Evolutionary conservation across 2,888 invertebrate genomes (phyloP).

Genomic region (Drosophila nr. fundita): DNA sequence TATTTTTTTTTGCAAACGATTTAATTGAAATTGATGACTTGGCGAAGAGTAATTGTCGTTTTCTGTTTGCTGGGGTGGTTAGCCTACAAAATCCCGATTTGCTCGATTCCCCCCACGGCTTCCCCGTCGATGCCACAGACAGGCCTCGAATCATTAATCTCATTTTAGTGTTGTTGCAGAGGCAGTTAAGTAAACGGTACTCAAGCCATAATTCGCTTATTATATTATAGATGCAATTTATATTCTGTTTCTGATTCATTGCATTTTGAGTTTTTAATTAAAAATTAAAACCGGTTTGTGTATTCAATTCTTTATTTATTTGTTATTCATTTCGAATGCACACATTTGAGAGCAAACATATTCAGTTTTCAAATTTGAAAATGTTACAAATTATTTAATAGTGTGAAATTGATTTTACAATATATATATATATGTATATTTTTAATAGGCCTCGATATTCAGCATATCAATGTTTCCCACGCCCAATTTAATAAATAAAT

Average conservation of each 20-base stretch:
- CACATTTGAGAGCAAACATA: background rate
- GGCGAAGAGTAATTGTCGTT: constrained; percentile 29
- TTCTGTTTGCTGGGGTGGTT: constrained; percentile 8
- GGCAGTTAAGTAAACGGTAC: constrained; percentile 15
- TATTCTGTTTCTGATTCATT: constrained; percentile 40
- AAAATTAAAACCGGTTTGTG: constrained; percentile 40
- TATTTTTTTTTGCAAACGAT: constrained; percentile 48
- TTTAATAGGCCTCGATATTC: background rate
- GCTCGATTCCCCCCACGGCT: background rate
- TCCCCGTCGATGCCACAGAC: background rate
- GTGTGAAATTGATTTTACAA: background rate
- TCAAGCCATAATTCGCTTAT: constrained; percentile 11
- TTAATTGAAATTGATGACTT: constrained; percentile 74
- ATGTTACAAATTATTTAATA: background rate
- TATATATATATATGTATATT: background rate
- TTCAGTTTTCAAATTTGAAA: background rate
- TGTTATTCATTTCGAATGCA: background rate
- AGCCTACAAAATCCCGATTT: constrained; percentile 8
- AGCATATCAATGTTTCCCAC: background rate
- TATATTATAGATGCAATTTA: constrained; percentile 8
- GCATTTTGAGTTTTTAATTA: constrained; percentile 23
- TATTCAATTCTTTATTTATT: constrained; percentile 10
- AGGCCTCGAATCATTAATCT: constrained; percentile 28
- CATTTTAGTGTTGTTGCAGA: background rate
- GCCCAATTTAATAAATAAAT: background rate